Evolutionary conservation across 2,113 vertebrate species (phyloP), one percentile per base, ranked within the genome.

Genomic region (Athene noctua): DNA sequence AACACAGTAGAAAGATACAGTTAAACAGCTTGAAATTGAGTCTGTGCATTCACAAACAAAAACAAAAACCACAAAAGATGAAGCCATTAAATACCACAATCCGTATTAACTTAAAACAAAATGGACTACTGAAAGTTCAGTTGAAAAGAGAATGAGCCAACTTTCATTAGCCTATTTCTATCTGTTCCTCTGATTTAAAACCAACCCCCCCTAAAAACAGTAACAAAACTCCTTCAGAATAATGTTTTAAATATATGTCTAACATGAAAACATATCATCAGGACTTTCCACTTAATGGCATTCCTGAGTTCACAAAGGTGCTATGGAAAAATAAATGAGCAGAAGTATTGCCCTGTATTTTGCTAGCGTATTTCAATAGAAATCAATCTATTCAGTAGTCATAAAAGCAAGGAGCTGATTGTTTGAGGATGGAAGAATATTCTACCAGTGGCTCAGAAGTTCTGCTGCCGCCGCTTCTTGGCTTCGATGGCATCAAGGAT

Each of bases 401-500:
- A 42, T 29, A n/a, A 32, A 68, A 95, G 94, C 96, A 87, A 80
- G 92, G 65, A 79, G 86, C 51, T 87, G 96, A 94, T 95, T 90
- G 95, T 65, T 94, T 78, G 89, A 88, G 88, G 95, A 18, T 89
- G 94, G 93, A 77, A 68, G 90, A 57, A 42, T 0, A 29, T 59
- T 92, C 32, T 62, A 65, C 74, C 63, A 6, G 10, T 11, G 90
- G 88, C 63, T 99, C 97, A 99, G 97, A 99, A 98, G 97, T 99
- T 99, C 88, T 99, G 98, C 87, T 99, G 99, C 92, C 98, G 98
- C 18, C 99, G 98, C 91, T 99, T 99, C 96, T 99, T 99, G 75
- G 99, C 99, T 82, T 99, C 98, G 1, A 99, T 99, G 96, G 99
- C 99, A 6, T 99, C 99, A 32, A 99, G 97, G 97, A 99, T 99